Conservation (phyloP, 2,888 invertebrate species). For the Lasius platythorax region DNA sequence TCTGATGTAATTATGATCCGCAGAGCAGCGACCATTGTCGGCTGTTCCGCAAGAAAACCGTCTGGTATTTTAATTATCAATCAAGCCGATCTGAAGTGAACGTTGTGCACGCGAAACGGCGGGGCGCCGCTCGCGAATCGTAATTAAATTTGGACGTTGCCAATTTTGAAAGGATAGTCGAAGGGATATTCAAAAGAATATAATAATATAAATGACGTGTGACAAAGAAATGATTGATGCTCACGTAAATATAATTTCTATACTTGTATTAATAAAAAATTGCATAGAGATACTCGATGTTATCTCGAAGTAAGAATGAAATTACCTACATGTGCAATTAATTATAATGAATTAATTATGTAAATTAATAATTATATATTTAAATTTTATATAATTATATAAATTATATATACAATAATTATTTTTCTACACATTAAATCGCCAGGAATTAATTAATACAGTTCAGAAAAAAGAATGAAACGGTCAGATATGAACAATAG, state of each 20-base stretch:
- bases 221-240: neutral
- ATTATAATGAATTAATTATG: neutral
- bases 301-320: neutral
- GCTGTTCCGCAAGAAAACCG: slow-evolving; percentile 35
- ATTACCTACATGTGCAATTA: neutral
- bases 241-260: neutral
- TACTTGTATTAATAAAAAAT: neutral
- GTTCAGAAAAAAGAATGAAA: neutral
- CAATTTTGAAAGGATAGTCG: slow-evolving; percentile 25
- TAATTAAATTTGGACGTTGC: slow-evolving; percentile 42
- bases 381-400: neutral
- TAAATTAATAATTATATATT: neutral
- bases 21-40: slow-evolving; percentile 47
- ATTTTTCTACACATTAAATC: neutral
- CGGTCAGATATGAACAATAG: neutral
- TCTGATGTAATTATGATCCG: slow-evolving; percentile 51
- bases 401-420: neutral
- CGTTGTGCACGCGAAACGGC: slow-evolving; percentile 38
- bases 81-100: slow-evolving; percentile 13
- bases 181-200: neutral
- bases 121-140: slow-evolving; percentile 19
- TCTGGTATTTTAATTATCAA: slow-evolving; percentile 68
- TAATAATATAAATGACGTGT: neutral
- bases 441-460: neutral
- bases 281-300: neutral